Base-by-base conservation (phyloP, 2,888 invertebrate genomes). In the Dexiosoma caninum region DNA sequence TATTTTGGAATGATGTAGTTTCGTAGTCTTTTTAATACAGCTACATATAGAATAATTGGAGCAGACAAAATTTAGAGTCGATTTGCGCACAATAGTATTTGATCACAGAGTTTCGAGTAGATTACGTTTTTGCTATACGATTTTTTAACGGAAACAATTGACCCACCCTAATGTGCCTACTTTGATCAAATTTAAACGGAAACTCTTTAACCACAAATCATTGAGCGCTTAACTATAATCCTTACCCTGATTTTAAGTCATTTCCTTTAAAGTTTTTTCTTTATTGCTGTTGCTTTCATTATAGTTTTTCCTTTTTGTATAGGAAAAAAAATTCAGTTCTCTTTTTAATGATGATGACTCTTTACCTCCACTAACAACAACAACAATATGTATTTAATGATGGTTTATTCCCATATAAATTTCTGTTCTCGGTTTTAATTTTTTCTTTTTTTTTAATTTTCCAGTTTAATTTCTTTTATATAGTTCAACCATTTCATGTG, bases 291-390 rank as follows among this genome's bases (percentile, higher is more conserved):
- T 67, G 75, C 51, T 67, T 75, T 67, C 59, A 67, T 75, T 75
- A 67, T 67, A 59, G 51, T 75, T 75, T 75, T 75, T 67, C 42
- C 42, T 75, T 75, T 67, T 75, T 66, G 46, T 57, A 64, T 75
- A 44, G 37, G 6, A 5, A 5, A 5, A 35, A 42, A 23, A 23
- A 35, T 44, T 19, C 9, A 2, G 44, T 62, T n/a, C 42, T 44
- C 57, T 55, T 66, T 67, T 81, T 77, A 81, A 81, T 81, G 81
- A 77, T 81, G 81, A 81, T 81, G 81, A 77, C 81, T 81, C 72
- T 76, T 81, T 77, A 81, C 57, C 72, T 69, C 69, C 57, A 42
- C 77, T 72, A 67, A 75, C 62, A 64, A 40, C 72, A 64, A 57
- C 70, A 64, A 64, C 64, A 59, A 57, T 57, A 72, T 70, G 59